Evolutionary conservation across 1,140 invertebrate species (phyloP), one percentile per base, ranked within the genome.

Genomic region (Plectrocnemia conspersa): DNA sequence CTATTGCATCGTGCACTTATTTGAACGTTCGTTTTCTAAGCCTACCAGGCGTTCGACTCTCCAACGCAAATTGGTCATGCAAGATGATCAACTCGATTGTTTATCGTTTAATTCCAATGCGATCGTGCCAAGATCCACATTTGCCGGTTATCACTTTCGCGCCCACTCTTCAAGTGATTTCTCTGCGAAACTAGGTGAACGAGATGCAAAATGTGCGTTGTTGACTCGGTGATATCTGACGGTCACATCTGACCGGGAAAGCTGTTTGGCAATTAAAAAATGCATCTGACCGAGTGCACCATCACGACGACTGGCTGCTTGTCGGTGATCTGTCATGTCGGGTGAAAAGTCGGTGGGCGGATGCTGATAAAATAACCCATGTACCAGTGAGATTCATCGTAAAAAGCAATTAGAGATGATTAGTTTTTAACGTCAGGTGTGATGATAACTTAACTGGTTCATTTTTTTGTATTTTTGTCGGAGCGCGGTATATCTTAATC

Each of bases 141-240:
- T n/a, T n/a, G n/a, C n/a, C 11, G 19, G n/a, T 24, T 52, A 29
- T 54, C 52, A 54, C 52, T 54, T 54, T 54, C 52, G 52, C 52
- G 35, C 21, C 47, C 13, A 23, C 32, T 48, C 25, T 22, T 48
- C 22, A 19, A 16, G 16, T 38, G 52, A 54, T 54, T 45, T 54
- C 52, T 29, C 52, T 33, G 19, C n/a, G 52, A 36, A 54, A 35
- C 41, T 54, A 24, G 52, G 52, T 54, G 52, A 54, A 44, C 52
- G 22, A 54, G 52, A 45, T 54, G 41, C 19, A 29, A 45, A 32
- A 33, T 19, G 21, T 22, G 24, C 40, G 32, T 25, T 13, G 22
- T n/a, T n/a, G n/a, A n/a, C n/a, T n/a, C n/a, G n/a, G 21, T 42
- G 15, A 52, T 13, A 42, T 41, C 3, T 11, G 16, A 2, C 9